Base-by-base conservation (phyloP, 1,140 invertebrate genomes). In the Drosophila prosaltans region DNA sequence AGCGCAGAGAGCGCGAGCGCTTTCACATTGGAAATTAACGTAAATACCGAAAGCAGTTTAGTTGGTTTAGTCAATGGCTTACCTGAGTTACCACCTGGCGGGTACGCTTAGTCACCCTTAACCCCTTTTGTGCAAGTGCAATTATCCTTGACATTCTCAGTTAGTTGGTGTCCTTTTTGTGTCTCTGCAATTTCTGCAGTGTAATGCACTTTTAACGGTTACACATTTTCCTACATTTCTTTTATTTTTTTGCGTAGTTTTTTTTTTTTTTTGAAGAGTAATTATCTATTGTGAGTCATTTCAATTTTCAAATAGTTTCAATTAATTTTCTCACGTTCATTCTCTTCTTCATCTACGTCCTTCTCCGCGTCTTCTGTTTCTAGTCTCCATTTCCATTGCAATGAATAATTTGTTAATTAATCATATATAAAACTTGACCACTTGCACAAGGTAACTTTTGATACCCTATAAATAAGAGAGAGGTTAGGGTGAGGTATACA, bases 331-430 rank as follows among this genome's bases (percentile, higher is more conserved):
- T 80, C 83, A 86, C 83, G 83, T 77, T 86, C 11, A 30, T 30
- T 30, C 32, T 36, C 32, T 36, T 0, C 32, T 61, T 69, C 57
- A 40, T 41, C 32, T 36, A 16, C 24, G 16, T 48, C 45, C 3
- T 24, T 48, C 16, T 48, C n/a, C n/a, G 6, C n/a, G 16, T 45
- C n/a, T 45, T 0, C 4, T 48, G 21, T 48, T 16, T 51, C 45
- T 51, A 8, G 9, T 9, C 54, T 36, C 10, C 43, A 16, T 16
- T 26, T 43, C 40, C 30, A 71, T 16, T 45, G 64, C 76, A 74
- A 82, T 86, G 83, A 77, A 86, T 86, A 86, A 88, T 88, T 83
- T 86, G 40, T 74, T 88, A 86, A 86, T 86, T 88, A 86, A 86
- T 86, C 83, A 86, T 76, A 70, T 85, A 81, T 16, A 85, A 65